Base-by-base conservation (phyloP, 2,113 vertebrate species). In the Lepisosteus oculatus region DNA sequence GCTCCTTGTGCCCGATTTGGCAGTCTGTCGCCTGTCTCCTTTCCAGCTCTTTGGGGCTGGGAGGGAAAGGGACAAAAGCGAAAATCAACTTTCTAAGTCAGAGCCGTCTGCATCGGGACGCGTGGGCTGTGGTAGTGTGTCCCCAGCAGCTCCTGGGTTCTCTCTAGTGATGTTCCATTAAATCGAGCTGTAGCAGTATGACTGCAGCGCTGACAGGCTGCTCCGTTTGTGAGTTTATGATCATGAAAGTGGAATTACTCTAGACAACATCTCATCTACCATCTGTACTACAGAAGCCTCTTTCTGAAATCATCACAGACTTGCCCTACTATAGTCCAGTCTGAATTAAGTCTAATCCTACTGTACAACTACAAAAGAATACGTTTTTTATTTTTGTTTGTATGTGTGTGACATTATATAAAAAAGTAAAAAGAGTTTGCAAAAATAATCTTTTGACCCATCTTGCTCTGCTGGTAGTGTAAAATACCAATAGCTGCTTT, bases 11-110 rank as follows among this genome's bases (percentile, higher is more conserved):
- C 43, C 67, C 9, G 3, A 8, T 41, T 55, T 15, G 29, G 29
- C 67, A 68, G n/a, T 41, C 17, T 55, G 17, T 75, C 79, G 78
- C 51, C 75, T 75, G 69, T 68, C 61, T 74, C 76, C 78, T 83
- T 74, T 74, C 71, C 63, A 74, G 75, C 81, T 83, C 79, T 87
- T 75, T 81, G 84, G 78, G 71, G 75, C 57, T 78, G 69, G 41
- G 70, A 75, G 67, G 64, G 77, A 29, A 29, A 29, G 29, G 29
- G 29, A 29, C 29, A 29, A 29, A 29, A 29, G 29, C 2, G 29
- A 29, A 29, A 29, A 29, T 29, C 29, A 29, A 29, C 29, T 29
- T 29, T 29, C 29, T 29, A 29, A 29, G 29, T 29, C 2, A 29
- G 29, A 29, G 29, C 29, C 1, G 29, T 29, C 29, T 29, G 29